Conservation (phyloP, 2,797 vertebrate genomes). For the Glyptemys insculpta region DNA sequence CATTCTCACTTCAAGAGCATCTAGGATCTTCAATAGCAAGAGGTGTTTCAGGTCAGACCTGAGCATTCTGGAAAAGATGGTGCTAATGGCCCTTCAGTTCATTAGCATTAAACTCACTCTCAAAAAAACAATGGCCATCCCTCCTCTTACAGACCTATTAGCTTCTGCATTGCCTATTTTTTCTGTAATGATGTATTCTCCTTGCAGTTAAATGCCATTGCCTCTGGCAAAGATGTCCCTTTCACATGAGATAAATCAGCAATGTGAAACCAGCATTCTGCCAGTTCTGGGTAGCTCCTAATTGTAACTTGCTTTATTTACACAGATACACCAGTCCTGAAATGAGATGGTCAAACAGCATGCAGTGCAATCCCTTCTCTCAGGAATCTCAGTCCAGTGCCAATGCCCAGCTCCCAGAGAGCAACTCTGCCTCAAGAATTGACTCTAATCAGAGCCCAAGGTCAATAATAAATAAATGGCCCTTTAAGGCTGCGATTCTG, state of each 20-base stretch:
- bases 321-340: no score
- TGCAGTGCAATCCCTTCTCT: no score
- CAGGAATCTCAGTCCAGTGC: no score
- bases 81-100: slow-evolving; percentile 45
- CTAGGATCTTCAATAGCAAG: slow-evolving; percentile 64
- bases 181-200: slow-evolving; percentile 63
- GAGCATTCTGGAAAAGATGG: slow-evolving; percentile 61
- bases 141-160: slow-evolving; percentile 58
- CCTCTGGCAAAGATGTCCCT: slow-evolving; percentile 74
- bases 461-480: no score
- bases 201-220: slow-evolving; percentile 71
- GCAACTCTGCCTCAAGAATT: no score
- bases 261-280: slow-evolving; percentile 33
- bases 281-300: slow-evolving; percentile 44
- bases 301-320: no score
- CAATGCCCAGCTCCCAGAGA: no score
- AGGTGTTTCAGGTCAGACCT: slow-evolving; percentile 58
- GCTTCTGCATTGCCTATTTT: slow-evolving; percentile 6
- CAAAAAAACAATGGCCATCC: neutral
- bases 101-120: slow-evolving; percentile 51
- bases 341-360: no score
- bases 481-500: no score
- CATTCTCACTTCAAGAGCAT: slow-evolving; percentile 42
- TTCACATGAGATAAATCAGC: slow-evolving; percentile 41
- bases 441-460: no score